phyloP scores from a whole-genome alignment of 2,888 invertebrate genomes.

The Salpingus planirostris region DNA sequence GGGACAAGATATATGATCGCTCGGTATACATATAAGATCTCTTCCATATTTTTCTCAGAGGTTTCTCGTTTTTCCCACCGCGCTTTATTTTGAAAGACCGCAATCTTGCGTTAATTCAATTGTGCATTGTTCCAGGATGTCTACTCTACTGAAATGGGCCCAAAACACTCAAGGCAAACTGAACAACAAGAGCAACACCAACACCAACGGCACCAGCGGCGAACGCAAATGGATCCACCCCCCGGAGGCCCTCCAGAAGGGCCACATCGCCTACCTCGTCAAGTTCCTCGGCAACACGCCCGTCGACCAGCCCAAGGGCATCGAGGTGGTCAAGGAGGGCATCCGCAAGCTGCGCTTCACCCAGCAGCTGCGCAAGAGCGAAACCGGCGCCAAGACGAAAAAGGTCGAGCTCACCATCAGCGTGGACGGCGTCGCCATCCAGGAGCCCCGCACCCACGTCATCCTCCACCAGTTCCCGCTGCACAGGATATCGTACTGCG shows the following conservation, averaged over 20 bases:
- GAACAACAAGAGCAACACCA: slow-evolving; percentile 31
- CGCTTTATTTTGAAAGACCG: no score
- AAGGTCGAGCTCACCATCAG: slow-evolving; percentile 95
- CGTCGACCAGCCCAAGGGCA: slow-evolving; percentile 95
- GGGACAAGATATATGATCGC: no score
- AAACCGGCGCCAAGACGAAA: slow-evolving; percentile 82
- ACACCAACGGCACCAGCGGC: slow-evolving; percentile 30
- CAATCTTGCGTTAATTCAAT: no score
- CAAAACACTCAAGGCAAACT: slow-evolving; percentile 42
- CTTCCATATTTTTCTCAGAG: no score
- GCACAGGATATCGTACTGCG: slow-evolving; percentile 97
- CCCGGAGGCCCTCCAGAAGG: slow-evolving; percentile 85
- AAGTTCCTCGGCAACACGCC: slow-evolving; percentile 95
- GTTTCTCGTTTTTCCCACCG: slow-evolving; percentile 9
- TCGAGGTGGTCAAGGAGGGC: slow-evolving; percentile 95
- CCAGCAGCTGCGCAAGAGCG: slow-evolving; percentile 84
- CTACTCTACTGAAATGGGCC: slow-evolving; percentile 42
- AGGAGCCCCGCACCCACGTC: slow-evolving; percentile 65
- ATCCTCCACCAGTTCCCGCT: slow-evolving; percentile 93
- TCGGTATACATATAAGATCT: no score
- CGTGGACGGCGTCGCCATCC: slow-evolving; percentile 91
- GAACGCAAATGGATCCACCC: slow-evolving; percentile 83
- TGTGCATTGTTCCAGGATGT: slow-evolving; percentile 38
- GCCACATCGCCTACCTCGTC: slow-evolving; percentile 94
- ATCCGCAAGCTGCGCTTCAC: slow-evolving; percentile 92